Evolutionary conservation across 2,113 vertebrate species (phyloP).

Genomic region (Panthera leo): DNA sequence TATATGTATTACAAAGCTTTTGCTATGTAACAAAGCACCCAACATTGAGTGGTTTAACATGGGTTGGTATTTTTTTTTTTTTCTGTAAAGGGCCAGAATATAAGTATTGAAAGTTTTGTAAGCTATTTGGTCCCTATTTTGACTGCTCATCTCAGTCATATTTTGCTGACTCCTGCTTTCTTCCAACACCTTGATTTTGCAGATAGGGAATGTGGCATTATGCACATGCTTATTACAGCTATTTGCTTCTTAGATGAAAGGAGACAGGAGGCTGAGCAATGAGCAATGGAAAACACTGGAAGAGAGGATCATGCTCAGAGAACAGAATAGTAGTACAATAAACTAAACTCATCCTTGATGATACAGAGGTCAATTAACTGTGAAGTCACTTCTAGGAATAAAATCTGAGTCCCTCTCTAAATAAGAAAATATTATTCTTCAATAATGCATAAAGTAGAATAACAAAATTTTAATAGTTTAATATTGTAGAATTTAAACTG

Average conservation of each 20-base stretch:
- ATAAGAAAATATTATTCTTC: background rate
- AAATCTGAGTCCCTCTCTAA: background rate
- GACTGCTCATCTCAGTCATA: background rate
- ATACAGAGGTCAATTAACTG: background rate
- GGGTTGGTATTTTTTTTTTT: background rate
- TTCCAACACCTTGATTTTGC: background rate
- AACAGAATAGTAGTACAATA: background rate
- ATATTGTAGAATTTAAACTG: background rate
- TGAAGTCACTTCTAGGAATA: background rate
- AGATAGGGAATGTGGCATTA: background rate
- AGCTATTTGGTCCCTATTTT: background rate
- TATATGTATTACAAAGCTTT: background rate
- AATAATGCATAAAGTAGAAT: background rate
- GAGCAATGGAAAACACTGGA: background rate
- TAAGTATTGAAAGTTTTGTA: background rate
- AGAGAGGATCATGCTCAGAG: background rate
- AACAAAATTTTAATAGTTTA: background rate
- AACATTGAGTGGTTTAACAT: background rate
- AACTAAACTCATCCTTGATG: background rate
- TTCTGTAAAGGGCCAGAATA: background rate
- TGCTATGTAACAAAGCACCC: background rate
- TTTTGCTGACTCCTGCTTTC: background rate
- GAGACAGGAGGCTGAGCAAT: background rate
- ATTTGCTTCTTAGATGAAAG: background rate
- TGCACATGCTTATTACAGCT: rapidly evolving